phyloP scores from a whole-genome alignment of 2,113 vertebrate genomes.

The Chaetodon trifascialis region DNA sequence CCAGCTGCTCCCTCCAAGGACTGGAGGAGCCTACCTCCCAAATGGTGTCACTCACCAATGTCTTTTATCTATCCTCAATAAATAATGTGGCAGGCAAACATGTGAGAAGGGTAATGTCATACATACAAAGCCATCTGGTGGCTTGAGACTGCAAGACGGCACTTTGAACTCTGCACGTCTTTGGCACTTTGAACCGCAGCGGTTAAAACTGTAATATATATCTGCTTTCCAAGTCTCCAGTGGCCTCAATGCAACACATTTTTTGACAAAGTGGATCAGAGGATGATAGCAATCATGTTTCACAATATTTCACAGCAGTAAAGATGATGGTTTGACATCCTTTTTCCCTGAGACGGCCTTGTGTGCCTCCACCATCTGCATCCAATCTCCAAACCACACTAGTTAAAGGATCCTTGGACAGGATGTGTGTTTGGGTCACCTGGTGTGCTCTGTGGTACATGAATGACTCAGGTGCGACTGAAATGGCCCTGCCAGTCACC shows the following conservation, averaged over 20 bases:
- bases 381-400: neutral
- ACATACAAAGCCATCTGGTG: conserved; percentile 55
- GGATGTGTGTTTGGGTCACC: neutral
- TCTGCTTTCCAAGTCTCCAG: conserved; percentile 17
- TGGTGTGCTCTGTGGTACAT: neutral
- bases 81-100: conserved; percentile 70
- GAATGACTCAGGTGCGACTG: neutral
- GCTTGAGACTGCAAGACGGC: conserved; percentile 33
- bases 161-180: conserved; percentile 68
- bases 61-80: conserved; percentile 74
- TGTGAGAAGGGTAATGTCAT: conserved; percentile 55
- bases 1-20: conserved; percentile 74
- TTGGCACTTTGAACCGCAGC: neutral
- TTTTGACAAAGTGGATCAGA: conserved; percentile 19
- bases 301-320: neutral
- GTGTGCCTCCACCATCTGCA: neutral
- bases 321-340: neutral
- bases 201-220: conserved; percentile 13
- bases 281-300: neutral
- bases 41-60: conserved; percentile 68
- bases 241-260: neutral
- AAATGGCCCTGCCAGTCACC: neutral
- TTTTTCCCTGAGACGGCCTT: neutral
- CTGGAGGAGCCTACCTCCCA: conserved; percentile 57
- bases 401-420: neutral